A percentile compares a stretch with the other conserved stretches of the same genome.
Evolutionary conservation across 2,797 vertebrate genomes (phyloP).

Genomic region (Tragopan temminckii): DNA sequence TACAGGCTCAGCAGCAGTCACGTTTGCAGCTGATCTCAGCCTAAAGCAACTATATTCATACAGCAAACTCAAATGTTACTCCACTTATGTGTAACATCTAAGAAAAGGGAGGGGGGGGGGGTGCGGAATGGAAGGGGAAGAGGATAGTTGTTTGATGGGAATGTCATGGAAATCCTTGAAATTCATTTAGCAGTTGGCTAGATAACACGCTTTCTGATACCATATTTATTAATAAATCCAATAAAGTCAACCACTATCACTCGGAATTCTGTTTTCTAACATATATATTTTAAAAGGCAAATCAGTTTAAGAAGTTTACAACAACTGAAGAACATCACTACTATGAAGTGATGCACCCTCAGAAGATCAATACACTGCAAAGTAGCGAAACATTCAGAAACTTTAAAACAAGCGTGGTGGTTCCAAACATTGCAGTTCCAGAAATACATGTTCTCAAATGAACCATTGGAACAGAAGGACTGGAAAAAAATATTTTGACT

Average conservation of each 20-base stretch:
- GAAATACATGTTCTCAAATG: constrained; percentile 71
- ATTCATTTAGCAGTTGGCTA: not conserved
- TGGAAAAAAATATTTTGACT: constrained; percentile 76
- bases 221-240: not conserved
- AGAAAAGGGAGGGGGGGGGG: not conserved
- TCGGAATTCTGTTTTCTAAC: not conserved
- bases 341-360: constrained; percentile 4
- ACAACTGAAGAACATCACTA: constrained; percentile 35
- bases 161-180: not conserved
- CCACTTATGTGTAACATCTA: not conserved
- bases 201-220: not conserved
- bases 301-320: not conserved
- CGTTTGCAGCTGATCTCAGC: not conserved
- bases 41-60: not conserved
- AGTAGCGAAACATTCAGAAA: constrained; percentile 65
- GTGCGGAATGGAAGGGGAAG: not conserved
- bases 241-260: not conserved
- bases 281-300: not conserved
- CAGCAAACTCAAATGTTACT: not conserved
- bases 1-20: not conserved
- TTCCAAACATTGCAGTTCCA: constrained; percentile 71
- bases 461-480: constrained; percentile 77
- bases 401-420: constrained; percentile 20
- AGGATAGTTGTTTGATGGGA: not conserved
- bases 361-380: constrained; percentile 65